Evolutionary conservation across 1,140 invertebrate species (phyloP), one percentile per base, ranked within the genome.

Genomic region (Thereuonema tuberculata): DNA sequence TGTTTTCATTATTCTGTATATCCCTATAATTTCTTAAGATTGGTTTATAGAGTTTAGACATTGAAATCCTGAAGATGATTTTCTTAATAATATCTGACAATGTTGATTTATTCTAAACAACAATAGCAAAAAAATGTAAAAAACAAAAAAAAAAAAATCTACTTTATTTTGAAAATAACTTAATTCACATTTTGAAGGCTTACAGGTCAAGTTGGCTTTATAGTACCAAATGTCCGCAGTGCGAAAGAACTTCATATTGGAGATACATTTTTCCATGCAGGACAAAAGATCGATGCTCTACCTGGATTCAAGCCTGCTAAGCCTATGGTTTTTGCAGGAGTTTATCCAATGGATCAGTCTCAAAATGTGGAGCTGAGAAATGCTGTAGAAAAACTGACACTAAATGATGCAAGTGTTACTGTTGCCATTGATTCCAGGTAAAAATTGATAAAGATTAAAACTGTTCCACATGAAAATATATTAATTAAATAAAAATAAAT

Each of bases 391-490:
- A 93, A 93, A 74, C 76, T 98, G 50, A 78, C 82, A 21, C 74
- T 98, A n/a, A 98, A 98, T 76, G 96, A 98, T 77, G 85, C 87
- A 53, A 92, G 89, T 67, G 93, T 98, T 1, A 80, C 79, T 21
- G 74, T 94, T 1, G 76, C 74, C 53, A 66, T 82, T 24, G 92
- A 96, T 73, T 83, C 82, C 1, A 94, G 87, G 88, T 90, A 74
- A 50, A 9, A 12, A 24, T 21, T n/a, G 9, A 9, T 12, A 50
- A n/a, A 21, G 48, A 9, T 50, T 50, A 58, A 58, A 56, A 52
- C 15, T n/a, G 37, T 43, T 12, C n/a, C 37, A n/a, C 66, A 56
- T 55, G 55, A 25, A 28, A 53, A 21, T 31, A 46, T 17, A 27
- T 46, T 52, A 37, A 58, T 53, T 61, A 20, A 25, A 17, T 58